Conservation (phyloP, 2,888 invertebrate species). For the Cheilosia vernalis region DNA sequence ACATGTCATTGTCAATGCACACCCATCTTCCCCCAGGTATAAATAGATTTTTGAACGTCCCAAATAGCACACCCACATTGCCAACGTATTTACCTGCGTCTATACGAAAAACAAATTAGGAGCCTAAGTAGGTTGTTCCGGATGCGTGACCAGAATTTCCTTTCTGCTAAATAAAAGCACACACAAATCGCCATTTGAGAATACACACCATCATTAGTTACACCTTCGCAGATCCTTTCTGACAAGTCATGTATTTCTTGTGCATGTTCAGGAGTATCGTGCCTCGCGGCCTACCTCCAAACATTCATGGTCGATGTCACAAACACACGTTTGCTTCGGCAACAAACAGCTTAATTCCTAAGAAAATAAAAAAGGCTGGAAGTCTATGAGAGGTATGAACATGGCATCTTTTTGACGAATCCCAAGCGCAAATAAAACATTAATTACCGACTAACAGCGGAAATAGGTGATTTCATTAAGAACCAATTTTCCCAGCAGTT, state of each 20-base stretch:
- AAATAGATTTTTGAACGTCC: background rate
- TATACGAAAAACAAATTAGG: slow-evolving; percentile 39
- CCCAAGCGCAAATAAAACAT: slow-evolving; percentile 45
- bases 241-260: slow-evolving; percentile 15
- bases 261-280: background rate
- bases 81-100: background rate
- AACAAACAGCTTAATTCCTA: background rate
- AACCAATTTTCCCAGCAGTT: slow-evolving; percentile 43
- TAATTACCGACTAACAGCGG: slow-evolving; percentile 39
- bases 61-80: slow-evolving; percentile 7
- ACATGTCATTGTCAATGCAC: slow-evolving; percentile 15
- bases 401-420: slow-evolving; percentile 19
- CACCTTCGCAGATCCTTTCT: slow-evolving; percentile 27
- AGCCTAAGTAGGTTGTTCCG: slow-evolving; percentile 31
- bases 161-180: background rate
- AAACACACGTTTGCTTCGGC: slow-evolving; percentile 10
- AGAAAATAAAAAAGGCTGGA: background rate
- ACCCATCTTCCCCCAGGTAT: background rate
- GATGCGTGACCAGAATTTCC: slow-evolving; percentile 47
- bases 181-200: slow-evolving; percentile 10
- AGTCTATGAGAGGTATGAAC: background rate
- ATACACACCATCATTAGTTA: slow-evolving; percentile 44
- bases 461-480: slow-evolving; percentile 50
- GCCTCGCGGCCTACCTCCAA: background rate
- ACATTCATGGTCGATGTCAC: slow-evolving; percentile 12